phyloP scores from a whole-genome alignment of 2,113 vertebrate species.

The Serilophus lunatus region DNA sequence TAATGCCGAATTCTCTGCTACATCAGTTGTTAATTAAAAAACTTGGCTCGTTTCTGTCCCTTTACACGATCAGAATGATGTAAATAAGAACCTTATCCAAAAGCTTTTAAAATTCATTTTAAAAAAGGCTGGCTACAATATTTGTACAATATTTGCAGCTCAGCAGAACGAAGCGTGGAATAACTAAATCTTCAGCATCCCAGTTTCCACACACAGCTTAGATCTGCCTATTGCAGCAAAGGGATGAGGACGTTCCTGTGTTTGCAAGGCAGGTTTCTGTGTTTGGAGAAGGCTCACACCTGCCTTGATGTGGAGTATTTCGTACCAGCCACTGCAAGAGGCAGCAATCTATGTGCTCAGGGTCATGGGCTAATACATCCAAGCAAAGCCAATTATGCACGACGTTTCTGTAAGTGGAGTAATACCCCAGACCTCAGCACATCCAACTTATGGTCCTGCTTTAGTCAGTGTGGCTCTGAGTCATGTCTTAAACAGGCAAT shows the following conservation, averaged over 20 bases:
- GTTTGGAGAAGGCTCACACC: not conserved
- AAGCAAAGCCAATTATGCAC: not conserved
- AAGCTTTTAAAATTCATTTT: constrained; percentile 26
- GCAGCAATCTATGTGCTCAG: not conserved
- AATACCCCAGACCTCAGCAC: not conserved
- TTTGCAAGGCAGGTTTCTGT: not conserved
- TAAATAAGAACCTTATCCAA: constrained; percentile 36
- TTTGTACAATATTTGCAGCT: constrained; percentile 35
- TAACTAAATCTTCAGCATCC: not conserved
- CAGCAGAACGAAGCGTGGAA: not conserved
- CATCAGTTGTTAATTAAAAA: constrained; percentile 12
- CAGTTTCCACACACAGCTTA: not conserved
- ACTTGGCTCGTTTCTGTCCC: not conserved
- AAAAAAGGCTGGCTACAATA: constrained; percentile 16
- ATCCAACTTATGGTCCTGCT: not conserved
- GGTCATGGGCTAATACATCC: fast-evolving
- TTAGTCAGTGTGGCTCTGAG: not conserved
- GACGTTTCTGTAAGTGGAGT: not conserved
- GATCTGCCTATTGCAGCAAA: not conserved
- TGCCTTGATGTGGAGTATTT: not conserved
- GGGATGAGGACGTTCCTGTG: not conserved
- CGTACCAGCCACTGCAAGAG: not conserved
- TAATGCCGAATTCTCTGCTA: not conserved
- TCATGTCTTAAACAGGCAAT: fast-evolving
- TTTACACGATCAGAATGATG: not conserved